These are phyloP conservation scores for Brachyptera risi DNA, from an alignment of 2,888 invertebrate genomes.

Conservation along the genomic window DNA sequence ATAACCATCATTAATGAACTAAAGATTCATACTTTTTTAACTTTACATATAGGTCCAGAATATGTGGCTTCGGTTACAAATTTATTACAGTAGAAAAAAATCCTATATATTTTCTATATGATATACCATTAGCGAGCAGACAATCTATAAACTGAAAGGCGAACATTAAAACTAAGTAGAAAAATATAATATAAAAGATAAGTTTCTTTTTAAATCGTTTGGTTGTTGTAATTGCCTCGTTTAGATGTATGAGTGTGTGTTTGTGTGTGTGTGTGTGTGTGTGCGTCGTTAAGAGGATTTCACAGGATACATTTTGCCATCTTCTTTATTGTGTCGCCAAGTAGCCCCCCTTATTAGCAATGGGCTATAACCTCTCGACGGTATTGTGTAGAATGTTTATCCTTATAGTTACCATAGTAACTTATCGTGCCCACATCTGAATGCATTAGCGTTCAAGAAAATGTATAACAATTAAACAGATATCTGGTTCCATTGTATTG, in stretches of 20 bases:
- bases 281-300: no score
- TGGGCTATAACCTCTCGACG: neutral
- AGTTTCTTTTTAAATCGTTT: neutral
- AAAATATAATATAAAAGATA: constrained; percentile 7
- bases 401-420: neutral
- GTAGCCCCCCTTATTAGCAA: neutral
- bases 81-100: no score
- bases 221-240: constrained; percentile 6
- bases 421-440: constrained; percentile 1
- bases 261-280: no score
- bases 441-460: constrained; percentile 2
- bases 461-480: no score
- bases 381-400: neutral
- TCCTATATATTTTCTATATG: no score
- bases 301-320: neutral
- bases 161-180: constrained; percentile 17
- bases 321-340: neutral
- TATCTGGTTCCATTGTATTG: no score
- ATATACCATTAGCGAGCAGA: no score
- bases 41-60: no score
- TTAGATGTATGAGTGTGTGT: no score
- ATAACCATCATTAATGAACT: no score
- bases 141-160: neutral
- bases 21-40: no score
- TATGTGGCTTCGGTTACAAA: no score